Evolutionary conservation across 2,888 invertebrate species (phyloP).

Genomic region (Sympetrum striolatum): DNA sequence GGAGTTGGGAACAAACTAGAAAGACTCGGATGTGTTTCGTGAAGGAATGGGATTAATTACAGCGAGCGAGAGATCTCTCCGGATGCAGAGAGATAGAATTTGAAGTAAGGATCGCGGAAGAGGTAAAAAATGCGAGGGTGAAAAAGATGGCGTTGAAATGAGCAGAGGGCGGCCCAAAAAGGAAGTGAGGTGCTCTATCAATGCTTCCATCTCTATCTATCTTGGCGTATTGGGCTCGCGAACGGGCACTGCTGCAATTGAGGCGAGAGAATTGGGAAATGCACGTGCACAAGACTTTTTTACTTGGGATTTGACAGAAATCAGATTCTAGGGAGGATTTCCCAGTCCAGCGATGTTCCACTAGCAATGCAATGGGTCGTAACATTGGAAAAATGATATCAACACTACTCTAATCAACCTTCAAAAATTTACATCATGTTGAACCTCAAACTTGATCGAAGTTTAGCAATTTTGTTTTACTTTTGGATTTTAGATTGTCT

Average conservation of each 20-base stretch:
- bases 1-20: neutral
- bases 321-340: neutral
- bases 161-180: neutral
- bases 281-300: neutral
- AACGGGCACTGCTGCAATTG: neutral
- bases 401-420: no score
- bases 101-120: neutral
- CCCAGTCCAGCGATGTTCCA: neutral
- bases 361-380: no score
- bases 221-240: conserved; percentile 2
- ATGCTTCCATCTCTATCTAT: conserved; percentile 4
- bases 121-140: neutral
- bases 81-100: neutral
- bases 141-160: neutral
- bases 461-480: no score
- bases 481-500: no score
- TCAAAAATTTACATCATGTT: no score
- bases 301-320: neutral
- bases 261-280: neutral
- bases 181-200: neutral
- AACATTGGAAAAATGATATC: no score
- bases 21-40: neutral
- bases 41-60: conserved; percentile 1
- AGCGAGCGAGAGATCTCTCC: neutral
- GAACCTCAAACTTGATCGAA: no score